Evolutionary conservation across 2,113 vertebrate species (phyloP).

Genomic region (Pollachius pollachius): DNA sequence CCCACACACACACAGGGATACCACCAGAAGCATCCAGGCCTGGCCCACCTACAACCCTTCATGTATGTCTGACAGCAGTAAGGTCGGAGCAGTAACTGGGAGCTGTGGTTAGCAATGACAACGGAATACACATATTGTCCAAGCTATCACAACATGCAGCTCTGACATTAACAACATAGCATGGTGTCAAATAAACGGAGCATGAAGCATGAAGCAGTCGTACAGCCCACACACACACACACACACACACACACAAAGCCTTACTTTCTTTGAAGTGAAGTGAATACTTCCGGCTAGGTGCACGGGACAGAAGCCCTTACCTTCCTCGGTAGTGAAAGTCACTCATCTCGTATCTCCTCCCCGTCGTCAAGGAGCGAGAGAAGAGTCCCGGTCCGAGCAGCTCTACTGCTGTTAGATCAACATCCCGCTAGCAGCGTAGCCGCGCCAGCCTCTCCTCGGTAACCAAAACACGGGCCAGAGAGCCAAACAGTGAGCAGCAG

Average conservation of each 20-base stretch:
- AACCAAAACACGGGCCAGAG: constrained; percentile 3
- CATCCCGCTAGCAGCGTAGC: constrained; percentile 5
- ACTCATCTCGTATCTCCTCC: constrained; percentile 61
- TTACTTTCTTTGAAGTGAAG: not conserved
- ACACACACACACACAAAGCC: constrained; percentile 5
- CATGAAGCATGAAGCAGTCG: no score
- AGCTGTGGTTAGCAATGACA: no score
- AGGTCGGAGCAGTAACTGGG: no score
- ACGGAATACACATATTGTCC: no score
- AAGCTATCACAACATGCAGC: no score
- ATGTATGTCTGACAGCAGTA: no score
- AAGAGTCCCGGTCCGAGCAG: not conserved
- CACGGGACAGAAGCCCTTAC: constrained; percentile 54
- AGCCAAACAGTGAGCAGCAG: not conserved
- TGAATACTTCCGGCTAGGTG: not conserved
- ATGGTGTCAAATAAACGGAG: no score
- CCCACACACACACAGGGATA: not conserved
- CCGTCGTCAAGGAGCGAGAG: constrained; percentile 9
- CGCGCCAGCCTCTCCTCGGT: constrained; percentile 3
- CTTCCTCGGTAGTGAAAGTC: constrained; percentile 72
- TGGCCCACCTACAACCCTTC: not conserved
- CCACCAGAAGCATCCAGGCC: not conserved
- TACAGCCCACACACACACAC: not conserved
- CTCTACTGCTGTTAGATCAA: constrained; percentile 7
- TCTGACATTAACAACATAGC: no score